These are phyloP conservation scores for Sebastes elongatus DNA, from an alignment of 2,797 vertebrate genomes.

Conservation along the genomic window DNA sequence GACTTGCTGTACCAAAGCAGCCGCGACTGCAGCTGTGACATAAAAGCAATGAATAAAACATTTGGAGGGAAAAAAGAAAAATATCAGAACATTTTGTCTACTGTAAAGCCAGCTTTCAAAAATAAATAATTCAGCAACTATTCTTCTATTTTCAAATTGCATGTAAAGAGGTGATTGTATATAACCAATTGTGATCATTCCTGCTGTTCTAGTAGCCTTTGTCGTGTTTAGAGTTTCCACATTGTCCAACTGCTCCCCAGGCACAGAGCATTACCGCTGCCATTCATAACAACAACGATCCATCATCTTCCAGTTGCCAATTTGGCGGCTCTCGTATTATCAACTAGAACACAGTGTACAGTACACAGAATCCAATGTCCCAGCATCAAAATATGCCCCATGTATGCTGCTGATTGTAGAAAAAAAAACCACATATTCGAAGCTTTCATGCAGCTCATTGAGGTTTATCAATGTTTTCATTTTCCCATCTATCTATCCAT, in stretches of 20 bases:
- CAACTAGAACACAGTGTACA: conserved; percentile 59
- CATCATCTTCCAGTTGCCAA: conserved; percentile 58
- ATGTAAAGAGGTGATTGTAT: conserved; percentile 45
- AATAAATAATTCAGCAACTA: conserved; percentile 53
- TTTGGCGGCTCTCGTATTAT: conserved; percentile 47
- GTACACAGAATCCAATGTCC: conserved; percentile 55
- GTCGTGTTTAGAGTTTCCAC: conserved; percentile 14
- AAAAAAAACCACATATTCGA: conserved; percentile 49
- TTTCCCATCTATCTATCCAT: conserved; percentile 67
- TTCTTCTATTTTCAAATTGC: conserved; percentile 45
- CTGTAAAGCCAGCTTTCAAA: conserved; percentile 10
- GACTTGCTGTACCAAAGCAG: conserved; percentile 10
- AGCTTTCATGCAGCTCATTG: conserved; percentile 67
- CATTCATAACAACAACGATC: conserved; percentile 52
- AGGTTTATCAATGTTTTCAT: conserved; percentile 76
- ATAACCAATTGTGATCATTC: conserved; percentile 32
- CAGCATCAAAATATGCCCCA: conserved; percentile 43
- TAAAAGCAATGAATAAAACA: conserved; percentile 47
- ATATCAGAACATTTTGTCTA: conserved; percentile 2
- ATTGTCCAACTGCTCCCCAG: conserved; percentile 29
- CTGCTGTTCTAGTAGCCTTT: conserved; percentile 19
- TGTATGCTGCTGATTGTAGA: conserved; percentile 45
- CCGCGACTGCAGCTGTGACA: neutral
- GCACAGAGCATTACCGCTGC: conserved; percentile 36
- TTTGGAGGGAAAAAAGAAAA: neutral